Base-by-base conservation (phyloP, 2,888 invertebrate genomes). In the Drosophila eohydei region DNA sequence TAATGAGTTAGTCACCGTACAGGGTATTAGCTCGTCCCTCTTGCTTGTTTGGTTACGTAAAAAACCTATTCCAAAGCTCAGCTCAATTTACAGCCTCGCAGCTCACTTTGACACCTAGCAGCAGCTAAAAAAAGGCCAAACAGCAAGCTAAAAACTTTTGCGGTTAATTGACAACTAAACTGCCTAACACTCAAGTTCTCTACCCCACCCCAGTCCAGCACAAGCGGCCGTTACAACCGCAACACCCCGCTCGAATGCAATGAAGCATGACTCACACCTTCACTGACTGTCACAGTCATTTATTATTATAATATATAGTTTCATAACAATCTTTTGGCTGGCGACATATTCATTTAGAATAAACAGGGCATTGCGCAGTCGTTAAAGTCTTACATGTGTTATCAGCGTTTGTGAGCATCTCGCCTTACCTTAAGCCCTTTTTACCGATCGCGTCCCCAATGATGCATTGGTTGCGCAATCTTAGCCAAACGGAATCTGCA, bases 81-180 rank as follows among this genome's bases (percentile, higher is more conserved):
- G 56, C 30, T 40, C 57, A 58, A 56, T 82, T 76, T 60, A 56
- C 74, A 68, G 54, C 55, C 57, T 43, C 40, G 41, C 26, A 36
- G 36, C 36, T 50, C 38, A 28, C 50, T 48, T 16, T 59, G 46
- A 40, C 50, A 54, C 46, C 41, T 48, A 46, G 43, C 57, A 57
- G 28, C 14, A 34, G 50, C 16, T 34, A 40, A n/a, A 52, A 65
- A 77, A 68, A 65, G 70, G 61, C 41, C 46, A 60, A 74, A 65
- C 66, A 60, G 56, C n/a, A 50, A 50, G 48, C 48, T 32, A 67
- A 71, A 50, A 70, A 71, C 72, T 70, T 73, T 72, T 72, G 71
- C 71, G 81, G 76, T 79, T 86, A 84, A 84, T 86, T 78, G 71
- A 57, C 83, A 74, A 69, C 70, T 80, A 88, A 83, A 86, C 70